phyloP scores from a whole-genome alignment of 92 coral and sea anemone species.

The Galaxea fascicularis region DNA sequence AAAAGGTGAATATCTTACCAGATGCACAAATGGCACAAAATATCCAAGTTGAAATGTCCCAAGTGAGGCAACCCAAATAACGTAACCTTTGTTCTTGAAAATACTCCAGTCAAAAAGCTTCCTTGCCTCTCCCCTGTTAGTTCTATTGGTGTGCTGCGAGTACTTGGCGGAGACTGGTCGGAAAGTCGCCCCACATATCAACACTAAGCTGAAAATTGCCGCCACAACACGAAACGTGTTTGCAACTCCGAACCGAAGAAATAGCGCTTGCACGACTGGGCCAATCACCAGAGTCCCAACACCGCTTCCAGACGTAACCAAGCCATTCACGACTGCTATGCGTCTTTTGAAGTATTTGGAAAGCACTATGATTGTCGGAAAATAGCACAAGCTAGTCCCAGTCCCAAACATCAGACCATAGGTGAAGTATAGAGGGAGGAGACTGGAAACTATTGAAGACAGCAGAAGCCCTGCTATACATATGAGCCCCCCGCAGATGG shows the following conservation, averaged over 20 bases:
- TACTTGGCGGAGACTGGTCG: constrained; percentile 75
- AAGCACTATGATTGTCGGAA: constrained; percentile 84
- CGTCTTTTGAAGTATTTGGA: constrained; percentile 87
- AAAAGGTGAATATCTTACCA: constrained; percentile 70
- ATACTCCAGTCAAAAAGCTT: constrained; percentile 84
- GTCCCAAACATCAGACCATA: constrained; percentile 89
- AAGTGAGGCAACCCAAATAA: constrained; percentile 77
- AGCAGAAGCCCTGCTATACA: constrained; percentile 81
- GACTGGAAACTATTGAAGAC: constrained; percentile 82
- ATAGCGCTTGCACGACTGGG: constrained; percentile 66
- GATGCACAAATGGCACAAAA: constrained; percentile 94
- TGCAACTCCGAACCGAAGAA: constrained; percentile 66
- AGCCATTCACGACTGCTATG: constrained; percentile 86
- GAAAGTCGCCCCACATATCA: constrained; percentile 76
- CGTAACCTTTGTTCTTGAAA: constrained; percentile 85
- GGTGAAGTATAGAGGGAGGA: constrained; percentile 78
- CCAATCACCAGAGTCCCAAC: constrained; percentile 84
- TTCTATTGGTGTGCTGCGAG: constrained; percentile 32
- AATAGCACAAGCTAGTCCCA: constrained; percentile 92
- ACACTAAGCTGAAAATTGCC: constrained; percentile 64
- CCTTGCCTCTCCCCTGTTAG: constrained; percentile 38
- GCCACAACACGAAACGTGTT: constrained; percentile 76
- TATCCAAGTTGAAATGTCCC: constrained; percentile 90
- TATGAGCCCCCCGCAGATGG: constrained; percentile 72
- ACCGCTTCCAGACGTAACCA: constrained; percentile 91